Evolutionary conservation across 2,888 invertebrate species (phyloP).

Genomic region (Chrysina gloriosa): DNA sequence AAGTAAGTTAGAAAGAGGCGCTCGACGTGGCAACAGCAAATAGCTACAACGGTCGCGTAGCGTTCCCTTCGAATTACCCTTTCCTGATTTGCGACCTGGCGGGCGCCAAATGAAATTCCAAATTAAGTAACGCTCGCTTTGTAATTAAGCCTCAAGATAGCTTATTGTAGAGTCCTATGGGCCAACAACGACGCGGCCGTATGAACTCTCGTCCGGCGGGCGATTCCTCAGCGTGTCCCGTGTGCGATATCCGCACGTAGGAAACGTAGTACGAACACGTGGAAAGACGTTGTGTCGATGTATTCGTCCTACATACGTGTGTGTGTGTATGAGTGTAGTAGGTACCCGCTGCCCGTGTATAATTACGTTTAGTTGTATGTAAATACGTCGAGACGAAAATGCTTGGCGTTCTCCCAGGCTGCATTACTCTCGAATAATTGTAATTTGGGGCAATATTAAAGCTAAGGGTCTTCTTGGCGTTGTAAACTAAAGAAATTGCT

Average conservation of each 20-base stretch:
- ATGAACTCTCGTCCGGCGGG: background rate
- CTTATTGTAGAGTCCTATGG: constrained; percentile 57
- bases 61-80: constrained; percentile 58
- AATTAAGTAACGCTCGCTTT: constrained; percentile 62
- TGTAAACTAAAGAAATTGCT: background rate
- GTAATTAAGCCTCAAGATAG: constrained; percentile 65
- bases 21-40: background rate
- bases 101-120: constrained; percentile 65
- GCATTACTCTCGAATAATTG: constrained; percentile 5
- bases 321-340: background rate
- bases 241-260: no score
- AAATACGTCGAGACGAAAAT: background rate
- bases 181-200: constrained; percentile 4
- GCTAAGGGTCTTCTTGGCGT: background rate
- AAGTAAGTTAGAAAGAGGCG: constrained; percentile 46
- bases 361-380: background rate
- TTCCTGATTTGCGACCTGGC: constrained; percentile 64
- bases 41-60: background rate
- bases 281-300: background rate
- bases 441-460: constrained; percentile 7
- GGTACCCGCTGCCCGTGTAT: background rate
- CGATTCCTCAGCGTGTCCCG: background rate
- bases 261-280: no score
- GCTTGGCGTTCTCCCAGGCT: background rate
- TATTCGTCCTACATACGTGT: background rate